phyloP scores from a whole-genome alignment of 2,888 invertebrate species.

The Athalia circularis region DNA sequence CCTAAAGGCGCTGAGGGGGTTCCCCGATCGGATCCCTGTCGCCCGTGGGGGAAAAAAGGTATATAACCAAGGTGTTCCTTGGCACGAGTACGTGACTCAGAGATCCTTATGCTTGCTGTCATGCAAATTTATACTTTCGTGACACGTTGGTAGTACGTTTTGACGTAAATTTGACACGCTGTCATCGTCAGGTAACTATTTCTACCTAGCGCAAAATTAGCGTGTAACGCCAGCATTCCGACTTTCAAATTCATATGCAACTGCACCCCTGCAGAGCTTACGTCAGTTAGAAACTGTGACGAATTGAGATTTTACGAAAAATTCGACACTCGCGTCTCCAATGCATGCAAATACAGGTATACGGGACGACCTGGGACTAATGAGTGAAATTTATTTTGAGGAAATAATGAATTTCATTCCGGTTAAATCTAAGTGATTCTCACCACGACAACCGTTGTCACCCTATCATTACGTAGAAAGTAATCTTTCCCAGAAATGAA shows the following conservation, averaged over 20 bases:
- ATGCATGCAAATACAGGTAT: slow-evolving; percentile 20
- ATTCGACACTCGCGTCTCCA: neutral
- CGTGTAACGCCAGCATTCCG: neutral
- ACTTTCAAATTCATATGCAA: slow-evolving; percentile 11
- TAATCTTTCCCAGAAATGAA: neutral
- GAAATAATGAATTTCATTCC: slow-evolving; percentile 24
- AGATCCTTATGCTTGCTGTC: slow-evolving; percentile 24
- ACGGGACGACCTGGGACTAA: neutral
- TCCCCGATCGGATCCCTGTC: slow-evolving; percentile 28
- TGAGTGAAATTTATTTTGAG: slow-evolving; percentile 16
- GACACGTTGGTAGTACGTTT: slow-evolving; percentile 23
- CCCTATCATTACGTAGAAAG: neutral
- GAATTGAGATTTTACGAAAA: neutral
- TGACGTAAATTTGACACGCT: slow-evolving; percentile 34
- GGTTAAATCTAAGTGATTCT: neutral
- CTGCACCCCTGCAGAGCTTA: neutral
- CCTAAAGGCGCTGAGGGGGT: slow-evolving; percentile 35
- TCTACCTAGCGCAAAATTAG: neutral
- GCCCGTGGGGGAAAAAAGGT: slow-evolving; percentile 28
- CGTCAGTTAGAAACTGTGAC: neutral
- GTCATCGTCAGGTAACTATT: slow-evolving; percentile 34
- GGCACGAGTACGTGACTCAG: slow-evolving; percentile 28
- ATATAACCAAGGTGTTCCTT: slow-evolving; percentile 21
- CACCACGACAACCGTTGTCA: neutral
- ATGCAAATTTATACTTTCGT: slow-evolving; percentile 42